Base-by-base conservation (phyloP, 1,140 invertebrate genomes). In the Eufriesea mexicana region DNA sequence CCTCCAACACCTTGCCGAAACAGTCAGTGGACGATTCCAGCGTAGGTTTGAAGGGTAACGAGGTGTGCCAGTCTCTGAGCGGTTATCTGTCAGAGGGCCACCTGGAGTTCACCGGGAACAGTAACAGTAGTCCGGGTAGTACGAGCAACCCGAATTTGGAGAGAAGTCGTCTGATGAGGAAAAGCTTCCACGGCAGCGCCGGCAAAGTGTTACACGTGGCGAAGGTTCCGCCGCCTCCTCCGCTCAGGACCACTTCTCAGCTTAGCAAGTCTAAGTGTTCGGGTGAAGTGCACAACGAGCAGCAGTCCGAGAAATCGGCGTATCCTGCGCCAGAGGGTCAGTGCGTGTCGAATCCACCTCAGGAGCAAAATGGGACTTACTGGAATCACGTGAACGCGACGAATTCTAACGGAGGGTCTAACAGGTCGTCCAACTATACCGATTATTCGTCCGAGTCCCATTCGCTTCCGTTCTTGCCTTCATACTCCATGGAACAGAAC, bases 71-170 rank as follows among this genome's bases (percentile, higher is more conserved):
- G 59, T 95, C 95, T 72, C 93, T 97, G 89, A 97, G 96, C 91
- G 97, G 97, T 14, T 98, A 98, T 92, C 94, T 98, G 71, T 98
- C 97, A 20, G 97, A 98, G 94, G 97, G 97, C 0, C 97, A 98
- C 92, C 94, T 98, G 71, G 97, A 98, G 89, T 97, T 96, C 88
- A 89, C 94, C n/a, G 93, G 95, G n/a, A 86, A 84, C 45, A 91
- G 93, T 23, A 93, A 86, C 55, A 91, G 92, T 28, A 78, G 68
- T 45, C 95, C 93, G 86, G 95, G 95, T 10, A 92, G 86, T 64
- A 94, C 91, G 12, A 95, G 96, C 16, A 98, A 98, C 94, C 97
- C 97, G 2, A 98, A 98, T 90, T 94, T 98, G 42, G 97, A 98
- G 91, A 95, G 97, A 86, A 98, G 97, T 94, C 97, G 97, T 90